Evolutionary conservation across 1,140 invertebrate species (phyloP).

Genomic region (Tenebrio molitor): DNA sequence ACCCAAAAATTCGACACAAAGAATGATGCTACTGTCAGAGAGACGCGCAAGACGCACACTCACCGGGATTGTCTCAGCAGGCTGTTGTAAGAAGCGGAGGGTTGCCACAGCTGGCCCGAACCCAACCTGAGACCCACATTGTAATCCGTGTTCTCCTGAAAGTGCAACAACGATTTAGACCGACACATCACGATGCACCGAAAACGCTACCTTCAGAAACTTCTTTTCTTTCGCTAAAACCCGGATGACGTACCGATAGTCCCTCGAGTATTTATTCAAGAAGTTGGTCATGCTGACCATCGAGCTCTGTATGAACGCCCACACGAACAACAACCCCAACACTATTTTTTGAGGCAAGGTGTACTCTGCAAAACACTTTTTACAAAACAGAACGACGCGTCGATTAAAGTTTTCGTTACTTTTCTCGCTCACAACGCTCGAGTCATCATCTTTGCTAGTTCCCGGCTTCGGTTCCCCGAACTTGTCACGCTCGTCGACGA

Average conservation of each 20-base stretch:
- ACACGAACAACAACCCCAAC: constrained; percentile 58
- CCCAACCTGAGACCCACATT: constrained; percentile 76
- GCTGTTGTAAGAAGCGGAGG: constrained; percentile 64
- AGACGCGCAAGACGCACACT: constrained; percentile 59
- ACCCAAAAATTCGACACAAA: constrained; percentile 3
- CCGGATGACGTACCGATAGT: constrained; percentile 93
- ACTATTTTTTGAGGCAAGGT: constrained; percentile 54
- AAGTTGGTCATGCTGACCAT: constrained; percentile 90
- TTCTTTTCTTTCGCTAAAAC: constrained; percentile 85
- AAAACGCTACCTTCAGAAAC: constrained; percentile 79
- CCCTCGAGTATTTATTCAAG: constrained; percentile 89
- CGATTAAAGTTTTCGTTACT: constrained; percentile 51
- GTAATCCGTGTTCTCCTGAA: constrained; percentile 78
- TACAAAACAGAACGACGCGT: not conserved
- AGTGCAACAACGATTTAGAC: constrained; percentile 47
- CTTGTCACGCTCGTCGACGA: constrained; percentile 47
- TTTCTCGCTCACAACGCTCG: constrained; percentile 59
- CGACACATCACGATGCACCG: constrained; percentile 15
- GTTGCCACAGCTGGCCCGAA: constrained; percentile 81
- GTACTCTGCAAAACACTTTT: constrained; percentile 31
- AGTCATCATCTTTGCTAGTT: constrained; percentile 63
- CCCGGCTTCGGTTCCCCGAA: constrained; percentile 60
- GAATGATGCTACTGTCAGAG: not conserved
- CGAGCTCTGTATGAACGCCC: constrained; percentile 83
- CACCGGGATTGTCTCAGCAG: constrained; percentile 67